phyloP scores from a whole-genome alignment of 2,888 invertebrate genomes.

The Rugalucina vietnamica region DNA sequence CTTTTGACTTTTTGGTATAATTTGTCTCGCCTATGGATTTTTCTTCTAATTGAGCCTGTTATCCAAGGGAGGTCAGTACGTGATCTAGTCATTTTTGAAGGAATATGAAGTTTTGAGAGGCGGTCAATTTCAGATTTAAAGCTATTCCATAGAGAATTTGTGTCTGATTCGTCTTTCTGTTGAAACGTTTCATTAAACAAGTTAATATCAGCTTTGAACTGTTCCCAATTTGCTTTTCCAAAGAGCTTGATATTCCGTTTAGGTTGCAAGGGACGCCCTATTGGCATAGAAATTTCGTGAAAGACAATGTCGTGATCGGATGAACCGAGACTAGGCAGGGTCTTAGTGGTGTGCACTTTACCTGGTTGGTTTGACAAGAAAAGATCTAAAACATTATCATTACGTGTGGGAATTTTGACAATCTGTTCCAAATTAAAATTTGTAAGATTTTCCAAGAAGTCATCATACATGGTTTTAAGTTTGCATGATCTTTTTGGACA shows the following conservation, averaged over 20 bases:
- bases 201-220: not conserved
- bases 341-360: not conserved
- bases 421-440: not conserved
- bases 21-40: constrained; percentile 19
- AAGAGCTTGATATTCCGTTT: not conserved
- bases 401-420: not conserved
- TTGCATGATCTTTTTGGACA: not conserved
- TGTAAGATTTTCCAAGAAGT: constrained; percentile 4
- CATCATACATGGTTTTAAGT: not conserved
- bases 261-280: not conserved
- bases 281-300: not conserved
- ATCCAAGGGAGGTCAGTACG: constrained; percentile 17
- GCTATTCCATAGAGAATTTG: constrained; percentile 2
- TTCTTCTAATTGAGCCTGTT: not conserved
- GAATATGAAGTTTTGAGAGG: not conserved
- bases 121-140: not conserved
- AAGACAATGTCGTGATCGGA: not conserved
- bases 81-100: constrained; percentile 1
- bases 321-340: not conserved
- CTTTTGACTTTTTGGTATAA: not conserved
- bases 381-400: not conserved
- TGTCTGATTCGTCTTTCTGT: not conserved
- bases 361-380: not conserved
- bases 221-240: not conserved
- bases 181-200: not conserved